Percentiles rank a stretch among this genome's conserved stretches.
These are phyloP conservation scores for Dicrostonyx torquatus DNA, from an alignment of 2,797 vertebrate genomes.

Conservation along the genomic window DNA sequence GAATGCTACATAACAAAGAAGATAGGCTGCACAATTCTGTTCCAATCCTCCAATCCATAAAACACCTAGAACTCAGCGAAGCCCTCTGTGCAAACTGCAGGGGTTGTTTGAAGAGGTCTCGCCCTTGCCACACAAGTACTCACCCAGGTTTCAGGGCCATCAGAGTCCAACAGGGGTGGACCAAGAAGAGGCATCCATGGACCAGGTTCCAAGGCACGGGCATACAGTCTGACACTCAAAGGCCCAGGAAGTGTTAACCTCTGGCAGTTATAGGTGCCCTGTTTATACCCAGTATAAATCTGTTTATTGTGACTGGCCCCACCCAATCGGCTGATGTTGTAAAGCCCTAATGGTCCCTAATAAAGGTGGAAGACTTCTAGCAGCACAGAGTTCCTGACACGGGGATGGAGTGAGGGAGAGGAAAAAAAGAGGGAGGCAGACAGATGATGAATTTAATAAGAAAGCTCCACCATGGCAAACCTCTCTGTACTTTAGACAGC, in stretches of 20 bases:
- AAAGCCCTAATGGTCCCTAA: conserved; percentile 90
- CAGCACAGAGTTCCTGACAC: conserved; percentile 82
- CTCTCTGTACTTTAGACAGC: neutral
- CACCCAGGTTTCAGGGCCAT: neutral
- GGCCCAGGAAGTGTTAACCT: conserved; percentile 86
- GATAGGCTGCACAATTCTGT: neutral
- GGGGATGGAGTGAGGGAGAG: conserved; percentile 38
- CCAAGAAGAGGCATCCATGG: neutral
- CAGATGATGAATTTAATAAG: conserved; percentile 78
- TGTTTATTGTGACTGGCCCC: conserved; percentile 88
- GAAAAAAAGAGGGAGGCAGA: conserved; percentile 59
- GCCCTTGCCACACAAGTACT: neutral
- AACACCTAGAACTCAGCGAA: conserved; percentile 35
- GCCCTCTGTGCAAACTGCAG: neutral
- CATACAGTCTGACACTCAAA: conserved; percentile 85
- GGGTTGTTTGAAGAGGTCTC: neutral
- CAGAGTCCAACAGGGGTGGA: neutral
- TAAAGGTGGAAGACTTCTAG: conserved; percentile 87
- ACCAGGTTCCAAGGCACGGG: conserved; percentile 11
- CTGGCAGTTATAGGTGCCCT: conserved; percentile 83
- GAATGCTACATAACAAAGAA: conserved; percentile 8
- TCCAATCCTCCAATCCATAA: neutral
- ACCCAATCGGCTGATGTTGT: conserved; percentile 86
- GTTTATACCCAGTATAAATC: conserved; percentile 91
- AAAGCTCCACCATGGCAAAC: conserved; percentile 74